Base-by-base conservation (phyloP, 2,797 vertebrate species). In the Carapus acus region DNA sequence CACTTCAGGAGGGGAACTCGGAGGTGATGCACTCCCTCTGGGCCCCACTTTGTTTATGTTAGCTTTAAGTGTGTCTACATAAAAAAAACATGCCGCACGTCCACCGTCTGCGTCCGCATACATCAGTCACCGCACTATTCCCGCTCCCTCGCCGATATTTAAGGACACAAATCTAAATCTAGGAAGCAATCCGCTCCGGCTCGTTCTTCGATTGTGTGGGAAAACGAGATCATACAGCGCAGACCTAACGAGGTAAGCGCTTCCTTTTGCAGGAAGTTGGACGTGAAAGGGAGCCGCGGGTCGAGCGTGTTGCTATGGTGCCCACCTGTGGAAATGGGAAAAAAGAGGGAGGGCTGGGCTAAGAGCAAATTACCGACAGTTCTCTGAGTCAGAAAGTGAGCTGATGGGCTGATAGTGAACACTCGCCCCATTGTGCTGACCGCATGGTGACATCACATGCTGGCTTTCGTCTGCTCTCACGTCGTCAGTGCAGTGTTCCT, bases 231-330 rank as follows among this genome's bases (percentile, higher is more conserved):
- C 12, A 73, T 56, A 60, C 33, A 78, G 71, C 65, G 74, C 73
- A 62, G 54, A 72, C 55, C 58, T 46, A 65, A 59, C 63, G 67
- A 68, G 46, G 59, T 20, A 62, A 75, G 54, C 18, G 38, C 37
- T 74, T 81, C 67, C 79, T 22, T 22, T 24, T 16, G 45, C 53
- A 63, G 82, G 79, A 85, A 72, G 68, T 54, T 53, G 65, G 49
- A 44, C 24, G 67, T 67, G 56, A 55, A 71, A 54, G 11, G 2
- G 14, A 39, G 40, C 41, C 0, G 43, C 27, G 60, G 43, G 47
- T 43, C 47, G 46, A 23, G 55, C 58, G 54, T 42, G 74, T 76
- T 74, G 66, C 53, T 42, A 66, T 65, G 65, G 68, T 61, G 77
- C 58, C 69, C 52, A 62, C 52, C 46, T 38, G 56, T 8, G 19